Evolutionary conservation across 37 sponge, comb jelly and placozoan genomes (phyloP).

Genomic region (Geodia barretti): DNA sequence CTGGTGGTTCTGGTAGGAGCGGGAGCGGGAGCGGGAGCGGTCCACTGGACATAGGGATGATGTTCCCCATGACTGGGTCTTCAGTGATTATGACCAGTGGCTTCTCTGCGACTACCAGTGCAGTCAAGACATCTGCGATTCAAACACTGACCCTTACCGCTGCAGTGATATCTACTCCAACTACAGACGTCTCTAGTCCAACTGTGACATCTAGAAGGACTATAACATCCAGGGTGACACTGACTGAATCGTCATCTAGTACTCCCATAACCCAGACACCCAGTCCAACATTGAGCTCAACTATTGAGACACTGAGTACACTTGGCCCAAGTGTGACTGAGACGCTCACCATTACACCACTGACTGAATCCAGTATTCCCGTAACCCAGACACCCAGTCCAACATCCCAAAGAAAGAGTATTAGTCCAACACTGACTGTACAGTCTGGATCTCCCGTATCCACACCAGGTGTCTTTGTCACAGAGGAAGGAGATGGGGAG

Average conservation of each 20-base stretch:
- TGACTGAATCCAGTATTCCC: neutral
- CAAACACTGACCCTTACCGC: neutral
- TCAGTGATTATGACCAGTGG: no score
- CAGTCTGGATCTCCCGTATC: no score
- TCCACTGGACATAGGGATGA: no score
- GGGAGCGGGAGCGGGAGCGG: neutral
- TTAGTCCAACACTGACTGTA: no score
- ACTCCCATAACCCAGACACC: neutral
- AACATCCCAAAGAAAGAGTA: no score
- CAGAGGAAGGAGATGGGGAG: no score
- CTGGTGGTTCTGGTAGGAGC: neutral
- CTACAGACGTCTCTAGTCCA: neutral
- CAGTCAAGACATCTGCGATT: no score
- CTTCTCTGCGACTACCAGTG: no score
- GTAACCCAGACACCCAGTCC: neutral
- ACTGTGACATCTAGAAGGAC: no score
- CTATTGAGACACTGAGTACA: neutral
- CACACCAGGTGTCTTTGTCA: no score
- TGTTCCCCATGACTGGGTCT: no score
- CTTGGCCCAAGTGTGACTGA: neutral
- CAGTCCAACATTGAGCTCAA: neutral
- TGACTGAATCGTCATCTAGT: neutral
- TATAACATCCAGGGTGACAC: no score
- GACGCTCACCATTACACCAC: neutral
- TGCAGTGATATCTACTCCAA: neutral